phyloP scores from a whole-genome alignment of 2,797 vertebrate genomes.

The Scarus forsteni region DNA sequence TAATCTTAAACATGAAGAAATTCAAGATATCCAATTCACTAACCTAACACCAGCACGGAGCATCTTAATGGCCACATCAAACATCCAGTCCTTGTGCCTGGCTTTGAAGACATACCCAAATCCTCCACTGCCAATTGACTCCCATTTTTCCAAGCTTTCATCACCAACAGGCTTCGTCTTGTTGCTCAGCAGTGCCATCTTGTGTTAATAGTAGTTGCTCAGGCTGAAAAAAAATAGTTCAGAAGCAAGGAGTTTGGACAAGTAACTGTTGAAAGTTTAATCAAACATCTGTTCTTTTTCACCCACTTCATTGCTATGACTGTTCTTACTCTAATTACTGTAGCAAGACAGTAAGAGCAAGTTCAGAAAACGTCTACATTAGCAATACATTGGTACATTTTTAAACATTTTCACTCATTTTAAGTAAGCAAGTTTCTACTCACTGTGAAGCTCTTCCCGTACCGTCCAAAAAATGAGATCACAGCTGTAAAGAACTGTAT shows the following conservation, averaged over 20 bases:
- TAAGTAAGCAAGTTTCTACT: neutral
- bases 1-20: too few species aligned
- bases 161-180: neutral
- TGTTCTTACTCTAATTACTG: too few species aligned
- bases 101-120: slow-evolving; percentile 74
- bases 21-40: neutral
- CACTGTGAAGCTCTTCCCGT: neutral
- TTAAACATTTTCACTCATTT: neutral
- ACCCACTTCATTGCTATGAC: too few species aligned
- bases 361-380: neutral
- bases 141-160: slow-evolving; percentile 56
- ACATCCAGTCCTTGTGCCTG: slow-evolving; percentile 54
- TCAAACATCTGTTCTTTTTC: neutral
- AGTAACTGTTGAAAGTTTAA: neutral
- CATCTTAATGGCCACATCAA: slow-evolving; percentile 78
- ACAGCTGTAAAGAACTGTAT: neutral
- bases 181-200: slow-evolving; percentile 53
- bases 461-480: neutral
- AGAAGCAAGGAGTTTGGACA: neutral
- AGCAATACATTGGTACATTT: too few species aligned
- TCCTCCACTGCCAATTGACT: slow-evolving; percentile 57
- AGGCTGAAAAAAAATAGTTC: neutral
- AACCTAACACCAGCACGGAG: slow-evolving; percentile 57
- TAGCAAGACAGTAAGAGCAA: neutral
- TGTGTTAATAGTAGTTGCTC: too few species aligned